These are phyloP conservation scores for Ophioninae sp. DNA, from an alignment of 2,888 invertebrate genomes.

Conservation along the genomic window DNA sequence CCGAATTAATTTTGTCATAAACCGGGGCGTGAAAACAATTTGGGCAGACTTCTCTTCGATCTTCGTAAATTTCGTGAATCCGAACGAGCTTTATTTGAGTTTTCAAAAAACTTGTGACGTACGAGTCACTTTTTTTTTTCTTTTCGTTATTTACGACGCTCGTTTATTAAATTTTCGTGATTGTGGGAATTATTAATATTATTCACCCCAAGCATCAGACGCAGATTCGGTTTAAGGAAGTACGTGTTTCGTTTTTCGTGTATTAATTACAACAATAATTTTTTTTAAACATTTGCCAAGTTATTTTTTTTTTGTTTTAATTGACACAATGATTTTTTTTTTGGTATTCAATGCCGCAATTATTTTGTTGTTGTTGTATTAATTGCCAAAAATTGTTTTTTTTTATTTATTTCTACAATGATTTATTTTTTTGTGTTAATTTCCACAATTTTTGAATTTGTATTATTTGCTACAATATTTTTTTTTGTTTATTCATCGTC, in stretches of 20 bases:
- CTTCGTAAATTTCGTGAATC: not conserved
- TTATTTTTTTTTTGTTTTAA: no score
- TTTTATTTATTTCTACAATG: no score
- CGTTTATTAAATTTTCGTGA: not conserved
- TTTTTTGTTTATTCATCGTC: not conserved
- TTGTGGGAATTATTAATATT: not conserved
- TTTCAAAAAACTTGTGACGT: not conserved
- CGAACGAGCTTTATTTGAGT: not conserved
- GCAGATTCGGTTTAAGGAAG: no score
- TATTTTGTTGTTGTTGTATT: no score
- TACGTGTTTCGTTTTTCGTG: no score
- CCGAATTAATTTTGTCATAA: not conserved
- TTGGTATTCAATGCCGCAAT: not conserved
- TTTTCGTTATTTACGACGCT: not conserved
- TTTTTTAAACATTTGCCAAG: no score
- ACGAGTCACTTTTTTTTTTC: not conserved
- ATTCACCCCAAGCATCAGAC: no score
- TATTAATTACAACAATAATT: no score
- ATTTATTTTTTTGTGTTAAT: no score
- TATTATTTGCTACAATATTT: not conserved
- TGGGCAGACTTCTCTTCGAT: conserved; percentile 3
- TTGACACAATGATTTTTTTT: no score
- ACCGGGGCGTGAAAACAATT: not conserved
- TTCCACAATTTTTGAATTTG: no score
- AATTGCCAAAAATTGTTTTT: no score